Percentiles rank a stretch among this genome's conserved stretches.
Evolutionary conservation across 1,140 invertebrate genomes (phyloP).

Genomic region (Campoletis sonorensis): DNA sequence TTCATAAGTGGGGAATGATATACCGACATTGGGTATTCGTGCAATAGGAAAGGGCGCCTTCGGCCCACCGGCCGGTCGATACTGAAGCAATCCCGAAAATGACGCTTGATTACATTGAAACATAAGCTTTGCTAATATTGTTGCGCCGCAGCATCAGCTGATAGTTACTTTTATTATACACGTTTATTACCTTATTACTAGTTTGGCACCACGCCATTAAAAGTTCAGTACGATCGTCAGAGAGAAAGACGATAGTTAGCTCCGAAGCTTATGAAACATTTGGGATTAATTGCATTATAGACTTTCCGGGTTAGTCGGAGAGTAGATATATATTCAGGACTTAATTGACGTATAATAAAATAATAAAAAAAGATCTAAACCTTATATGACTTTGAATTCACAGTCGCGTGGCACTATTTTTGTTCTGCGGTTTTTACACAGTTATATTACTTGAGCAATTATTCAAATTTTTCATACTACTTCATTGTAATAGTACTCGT

Average conservation of each 20-base stretch:
- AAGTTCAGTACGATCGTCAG: background rate
- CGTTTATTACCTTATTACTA: background rate
- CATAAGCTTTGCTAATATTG: background rate
- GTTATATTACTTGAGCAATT: too few species aligned
- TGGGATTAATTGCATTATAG: slow-evolving; percentile 9
- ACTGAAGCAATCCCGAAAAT: slow-evolving; percentile 57
- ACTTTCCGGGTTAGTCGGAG: background rate
- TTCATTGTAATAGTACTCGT: too few species aligned
- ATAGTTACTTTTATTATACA: slow-evolving; percentile 18
- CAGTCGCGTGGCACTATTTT: too few species aligned
- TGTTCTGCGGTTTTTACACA: too few species aligned
- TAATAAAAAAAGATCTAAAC: too few species aligned
- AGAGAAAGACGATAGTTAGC: background rate
- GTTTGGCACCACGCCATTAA: slow-evolving; percentile 19
- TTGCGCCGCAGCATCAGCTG: background rate
- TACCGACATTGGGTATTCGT: slow-evolving; percentile 66
- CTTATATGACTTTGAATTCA: too few species aligned
- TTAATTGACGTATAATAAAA: too few species aligned
- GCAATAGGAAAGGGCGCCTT: slow-evolving; percentile 61
- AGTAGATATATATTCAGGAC: background rate
- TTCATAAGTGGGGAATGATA: slow-evolving; percentile 68
- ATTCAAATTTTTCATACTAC: too few species aligned
- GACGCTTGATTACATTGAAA: slow-evolving; percentile 37
- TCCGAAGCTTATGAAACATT: background rate
- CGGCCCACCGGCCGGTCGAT: slow-evolving; percentile 63